Evolutionary conservation across 2,888 invertebrate genomes (phyloP), one percentile per base, ranked within the genome.

Genomic region (Molorchus minor): DNA sequence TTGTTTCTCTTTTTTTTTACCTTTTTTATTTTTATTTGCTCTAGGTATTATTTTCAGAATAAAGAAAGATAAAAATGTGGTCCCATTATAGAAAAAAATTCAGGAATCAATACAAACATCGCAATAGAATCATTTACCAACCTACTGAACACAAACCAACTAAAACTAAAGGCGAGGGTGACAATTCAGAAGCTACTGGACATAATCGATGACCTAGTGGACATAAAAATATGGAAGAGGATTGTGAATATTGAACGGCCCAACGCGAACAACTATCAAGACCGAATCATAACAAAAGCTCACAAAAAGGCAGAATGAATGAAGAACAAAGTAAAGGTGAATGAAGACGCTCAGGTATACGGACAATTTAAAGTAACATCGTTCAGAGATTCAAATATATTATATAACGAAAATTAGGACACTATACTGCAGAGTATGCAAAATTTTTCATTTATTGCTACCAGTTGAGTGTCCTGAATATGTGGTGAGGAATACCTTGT

Each of bases 51-150:
- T 61, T 67, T 61, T 56, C 58, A 64, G 35, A 53, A 20, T 52
- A 45, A 63, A 40, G n/a, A n/a, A 60, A 65, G 41, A 65, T 62
- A 36, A 30, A 33, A 13, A 67, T 65, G 65, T 67, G 65, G 67
- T 66, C 65, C 4, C 65, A 67, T 49, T 57, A 57, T 35, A 59
- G 64, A 52, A 54, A 25, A 19, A n/a, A n/a, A n/a, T n/a, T n/a
- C n/a, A n/a, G n/a, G n/a, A n/a, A n/a, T n/a, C n/a, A n/a, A n/a
- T n/a, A n/a, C n/a, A n/a, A n/a, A n/a, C n/a, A n/a, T n/a, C n/a
- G n/a, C n/a, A n/a, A n/a, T n/a, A n/a, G n/a, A 63, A 65, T 61
- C 56, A 49, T 56, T 69, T 30, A 64, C 67, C 40, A 69, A 67
- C 3, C 15, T 65, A 33, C 38, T 67, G 16, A 69, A 69, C 25